These are phyloP conservation scores for Rhabdophis nuchalis DNA, from an alignment of 2,797 vertebrate species.

Conservation along the genomic window DNA sequence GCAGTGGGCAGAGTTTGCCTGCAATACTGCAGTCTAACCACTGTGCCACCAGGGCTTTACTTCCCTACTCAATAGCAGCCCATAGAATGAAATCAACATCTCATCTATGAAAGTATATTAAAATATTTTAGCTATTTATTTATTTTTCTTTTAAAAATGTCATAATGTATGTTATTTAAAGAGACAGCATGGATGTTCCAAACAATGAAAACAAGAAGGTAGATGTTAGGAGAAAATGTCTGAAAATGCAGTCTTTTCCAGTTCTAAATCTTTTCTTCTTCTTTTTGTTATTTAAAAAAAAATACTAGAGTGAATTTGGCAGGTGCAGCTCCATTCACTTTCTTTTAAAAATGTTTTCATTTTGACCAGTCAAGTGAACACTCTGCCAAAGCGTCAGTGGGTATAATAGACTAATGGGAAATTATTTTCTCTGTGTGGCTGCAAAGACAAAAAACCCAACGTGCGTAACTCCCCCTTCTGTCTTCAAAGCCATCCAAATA, in stretches of 20 bases:
- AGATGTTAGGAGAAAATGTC: neutral
- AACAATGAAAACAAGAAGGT: neutral
- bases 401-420: slow-evolving; percentile 2
- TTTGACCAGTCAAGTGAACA: slow-evolving; percentile 9
- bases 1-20: neutral
- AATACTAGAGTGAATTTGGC: neutral
- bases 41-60: neutral
- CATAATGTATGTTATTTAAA: neutral
- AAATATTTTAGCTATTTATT: neutral
- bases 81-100: neutral
- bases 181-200: neutral
- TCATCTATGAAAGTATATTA: neutral
- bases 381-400: neutral
- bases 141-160: neutral
- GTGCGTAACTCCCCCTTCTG: neutral
- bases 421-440: slow-evolving; percentile 10
- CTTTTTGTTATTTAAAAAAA: neutral
- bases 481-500: neutral
- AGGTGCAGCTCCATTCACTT: neutral
- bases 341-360: neutral
- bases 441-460: neutral
- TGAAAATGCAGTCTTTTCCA: neutral
- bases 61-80: neutral
- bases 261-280: neutral
- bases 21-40: neutral